Base-by-base conservation (phyloP, 2,888 invertebrate species). In the Germaria angustata region DNA sequence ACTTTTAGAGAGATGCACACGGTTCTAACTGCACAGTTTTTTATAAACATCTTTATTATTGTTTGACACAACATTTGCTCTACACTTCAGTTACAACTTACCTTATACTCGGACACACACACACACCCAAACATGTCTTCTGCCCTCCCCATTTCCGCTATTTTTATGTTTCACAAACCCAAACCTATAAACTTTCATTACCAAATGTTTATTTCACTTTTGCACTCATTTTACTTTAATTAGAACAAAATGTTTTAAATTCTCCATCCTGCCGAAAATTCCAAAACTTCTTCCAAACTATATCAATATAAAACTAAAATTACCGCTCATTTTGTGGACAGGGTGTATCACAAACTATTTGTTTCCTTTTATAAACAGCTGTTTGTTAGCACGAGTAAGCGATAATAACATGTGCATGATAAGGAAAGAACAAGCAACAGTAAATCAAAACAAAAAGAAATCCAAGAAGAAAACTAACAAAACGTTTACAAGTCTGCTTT, bases 371-470 rank as follows among this genome's bases (percentile, higher is more conserved):
- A n/a, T 9, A 32, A 11, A 24, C 76, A 68, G 49, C 66, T 41
- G 59, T 49, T 76, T 41, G 22, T 20, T 44, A 34, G 2, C 5
- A 28, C 1, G 22, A 36, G 11, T 53, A 0, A 9, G 22, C 24
- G 2, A 49, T n/a, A n/a, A n/a, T n/a, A n/a, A 13, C 55, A 46
- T 34, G 44, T 34, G 55, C 11, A 2, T 17, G 6, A 15, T 2
- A 0, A 20, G 9, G 41, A 2, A 49, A 66, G 28, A 76, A 75
- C 36, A 59, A 66, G 20, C 24, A 66, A 0, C 2, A 15, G 17
- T 22, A n/a, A 65, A 79, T 71, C 53, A 71, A 65, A 69, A 63
- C 63, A 78, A 63, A 63, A 49, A 44, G 36, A 49, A 1, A 65
- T 15, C 13, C 1, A 24, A 6, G 1, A 13, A n/a, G n/a, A n/a